A percentile compares a stretch with the other conserved stretches of the same genome.
Conservation (phyloP, 2,888 invertebrate species). For the Polymixis lichenea region DNA sequence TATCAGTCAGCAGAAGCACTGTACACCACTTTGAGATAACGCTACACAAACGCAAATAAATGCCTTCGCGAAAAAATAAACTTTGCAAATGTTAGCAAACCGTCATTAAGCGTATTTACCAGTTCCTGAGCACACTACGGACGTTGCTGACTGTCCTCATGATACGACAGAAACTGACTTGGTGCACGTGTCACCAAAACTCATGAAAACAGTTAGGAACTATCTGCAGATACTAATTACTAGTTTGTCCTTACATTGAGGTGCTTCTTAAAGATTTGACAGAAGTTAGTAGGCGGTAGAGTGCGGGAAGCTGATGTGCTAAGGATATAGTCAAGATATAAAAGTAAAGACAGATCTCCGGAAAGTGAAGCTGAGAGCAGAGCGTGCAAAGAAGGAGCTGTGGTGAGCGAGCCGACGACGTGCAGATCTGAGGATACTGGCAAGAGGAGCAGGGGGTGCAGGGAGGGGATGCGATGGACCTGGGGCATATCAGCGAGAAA, state of each 20-base stretch:
- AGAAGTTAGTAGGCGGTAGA: conserved; percentile 33
- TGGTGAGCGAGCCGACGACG: conserved; percentile 10
- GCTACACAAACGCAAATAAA: conserved; percentile 72
- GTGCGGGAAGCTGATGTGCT: conserved; percentile 66
- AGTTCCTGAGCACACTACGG: conserved; percentile 13
- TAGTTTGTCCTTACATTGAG: neutral
- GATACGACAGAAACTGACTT: neutral
- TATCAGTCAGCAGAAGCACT: conserved; percentile 20
- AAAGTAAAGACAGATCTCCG: conserved; percentile 14
- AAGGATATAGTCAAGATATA: conserved; percentile 20
- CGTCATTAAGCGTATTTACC: conserved; percentile 42
- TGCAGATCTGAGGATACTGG: neutral
- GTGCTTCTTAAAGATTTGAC: conserved; percentile 4
- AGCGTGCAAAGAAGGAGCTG: conserved; percentile 38
- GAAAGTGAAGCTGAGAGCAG: conserved; percentile 37
- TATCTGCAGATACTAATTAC: neutral
- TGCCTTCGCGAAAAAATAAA: conserved; percentile 54
- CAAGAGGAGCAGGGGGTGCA: neutral
- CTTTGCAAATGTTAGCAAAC: conserved; percentile 38
- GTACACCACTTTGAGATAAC: conserved; percentile 71
- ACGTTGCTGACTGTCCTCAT: conserved; percentile 1
- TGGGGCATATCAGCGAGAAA: neutral
- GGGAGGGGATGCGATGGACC: neutral
- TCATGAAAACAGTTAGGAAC: conserved; percentile 1
- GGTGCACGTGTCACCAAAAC: neutral